These are phyloP conservation scores for Mylabris sibirica DNA, from an alignment of 2,888 invertebrate genomes.

Conservation along the genomic window DNA sequence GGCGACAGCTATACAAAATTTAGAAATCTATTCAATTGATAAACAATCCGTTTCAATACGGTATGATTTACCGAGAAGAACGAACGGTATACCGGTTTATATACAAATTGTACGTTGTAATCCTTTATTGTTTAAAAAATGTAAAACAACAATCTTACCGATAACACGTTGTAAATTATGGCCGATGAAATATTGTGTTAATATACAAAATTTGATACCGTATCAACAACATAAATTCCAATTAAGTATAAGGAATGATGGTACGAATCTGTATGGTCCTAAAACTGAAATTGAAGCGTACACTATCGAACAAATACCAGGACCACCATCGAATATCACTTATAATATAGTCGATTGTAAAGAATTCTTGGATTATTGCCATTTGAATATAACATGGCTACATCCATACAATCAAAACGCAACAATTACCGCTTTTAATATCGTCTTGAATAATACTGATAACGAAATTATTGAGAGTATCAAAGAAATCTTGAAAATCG, in stretches of 20 bases:
- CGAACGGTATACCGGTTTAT: constrained; percentile 46
- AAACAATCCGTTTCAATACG: constrained; percentile 48
- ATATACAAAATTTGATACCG: constrained; percentile 46
- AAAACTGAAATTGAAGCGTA: constrained; percentile 41
- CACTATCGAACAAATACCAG: constrained; percentile 50
- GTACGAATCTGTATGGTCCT: constrained; percentile 49
- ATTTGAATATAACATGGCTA: constrained; percentile 54
- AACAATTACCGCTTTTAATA: constrained; percentile 52
- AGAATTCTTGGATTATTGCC: constrained; percentile 47
- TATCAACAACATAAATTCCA: constrained; percentile 45
- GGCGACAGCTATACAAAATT: constrained; percentile 48
- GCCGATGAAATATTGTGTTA: constrained; percentile 51
- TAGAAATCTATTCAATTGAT: constrained; percentile 55
- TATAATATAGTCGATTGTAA: constrained; percentile 52
- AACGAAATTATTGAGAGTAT: constrained; percentile 43
- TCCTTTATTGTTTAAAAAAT: constrained; percentile 45
- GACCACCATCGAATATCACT: constrained; percentile 50
- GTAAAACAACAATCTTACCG: constrained; percentile 40
- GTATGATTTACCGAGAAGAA: constrained; percentile 50
- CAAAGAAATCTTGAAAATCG: constrained; percentile 48
- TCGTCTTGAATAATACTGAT: constrained; percentile 49
- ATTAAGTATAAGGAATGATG: constrained; percentile 51
- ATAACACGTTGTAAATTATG: constrained; percentile 52
- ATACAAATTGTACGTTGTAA: constrained; percentile 50
- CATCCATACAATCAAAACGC: constrained; percentile 56